These are phyloP conservation scores for Galago senegalensis DNA, from an alignment of 2,797 vertebrate species.

Conservation along the genomic window DNA sequence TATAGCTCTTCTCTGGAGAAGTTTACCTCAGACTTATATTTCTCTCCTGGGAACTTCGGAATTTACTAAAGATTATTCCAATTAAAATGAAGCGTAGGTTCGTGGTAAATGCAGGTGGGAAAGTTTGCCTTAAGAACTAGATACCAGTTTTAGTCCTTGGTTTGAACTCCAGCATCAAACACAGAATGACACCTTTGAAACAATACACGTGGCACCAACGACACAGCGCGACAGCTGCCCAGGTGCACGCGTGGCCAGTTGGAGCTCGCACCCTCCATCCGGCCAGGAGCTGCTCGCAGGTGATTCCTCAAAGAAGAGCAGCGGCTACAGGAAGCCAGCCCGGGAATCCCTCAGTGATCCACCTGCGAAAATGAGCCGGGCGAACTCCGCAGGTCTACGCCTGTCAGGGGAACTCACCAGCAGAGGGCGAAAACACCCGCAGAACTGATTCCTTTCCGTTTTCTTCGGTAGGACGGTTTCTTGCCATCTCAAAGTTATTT, in stretches of 20 bases:
- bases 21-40: neutral
- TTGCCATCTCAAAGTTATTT: neutral
- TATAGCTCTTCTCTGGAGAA: neutral
- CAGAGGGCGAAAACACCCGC: neutral
- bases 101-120: neutral
- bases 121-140: slow-evolving; percentile 41
- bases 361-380: neutral
- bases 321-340: neutral
- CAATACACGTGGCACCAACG: neutral
- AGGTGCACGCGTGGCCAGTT: neutral
- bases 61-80: neutral
- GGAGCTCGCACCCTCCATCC: neutral
- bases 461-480: neutral
- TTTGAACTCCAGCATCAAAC: slow-evolving; percentile 45
- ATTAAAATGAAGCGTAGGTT: neutral
- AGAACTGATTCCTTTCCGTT: neutral
- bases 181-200: slow-evolving; percentile 1
- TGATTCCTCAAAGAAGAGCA: slow-evolving; percentile 36
- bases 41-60: neutral
- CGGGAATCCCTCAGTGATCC: slow-evolving; percentile 25
- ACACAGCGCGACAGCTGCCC: neutral
- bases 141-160: neutral
- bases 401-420: neutral
- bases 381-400: neutral
- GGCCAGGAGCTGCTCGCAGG: neutral